phyloP scores from a whole-genome alignment of 2,888 invertebrate genomes.

The Chalcis sispes region DNA sequence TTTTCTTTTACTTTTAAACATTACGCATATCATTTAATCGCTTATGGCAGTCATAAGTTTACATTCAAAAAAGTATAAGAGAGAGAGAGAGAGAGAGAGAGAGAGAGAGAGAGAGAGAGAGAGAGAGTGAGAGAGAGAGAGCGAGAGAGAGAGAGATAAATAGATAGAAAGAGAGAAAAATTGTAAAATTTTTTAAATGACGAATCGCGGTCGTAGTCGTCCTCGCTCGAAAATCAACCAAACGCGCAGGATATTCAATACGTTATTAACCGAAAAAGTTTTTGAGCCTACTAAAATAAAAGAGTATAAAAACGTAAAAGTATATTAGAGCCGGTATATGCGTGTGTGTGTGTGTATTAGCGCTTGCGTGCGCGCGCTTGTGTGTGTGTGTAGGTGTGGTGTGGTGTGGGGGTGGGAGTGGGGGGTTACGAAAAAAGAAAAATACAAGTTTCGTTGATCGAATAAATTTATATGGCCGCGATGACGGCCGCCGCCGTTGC shows the following conservation, averaged over 20 bases:
- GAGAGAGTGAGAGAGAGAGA: constrained; percentile 18
- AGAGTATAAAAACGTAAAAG: constrained; percentile 24
- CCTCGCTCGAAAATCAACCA: too few species aligned
- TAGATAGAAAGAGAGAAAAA: background rate
- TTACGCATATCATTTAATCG: constrained; percentile 29
- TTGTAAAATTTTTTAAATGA: too few species aligned
- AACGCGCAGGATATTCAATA: too few species aligned
- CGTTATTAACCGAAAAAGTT: background rate
- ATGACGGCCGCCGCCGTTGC: constrained; percentile 67
- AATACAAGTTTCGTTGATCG: background rate
- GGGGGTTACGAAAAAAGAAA: too few species aligned
- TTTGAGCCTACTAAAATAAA: too few species aligned
- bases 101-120: constrained; percentile 16
- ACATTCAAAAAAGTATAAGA: constrained; percentile 47
- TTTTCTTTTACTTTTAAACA: constrained; percentile 27
- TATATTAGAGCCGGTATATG: background rate
- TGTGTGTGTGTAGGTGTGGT: constrained; percentile 16
- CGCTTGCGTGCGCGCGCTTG: too few species aligned
- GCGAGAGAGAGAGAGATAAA: constrained; percentile 11
- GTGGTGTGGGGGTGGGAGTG: constrained; percentile 1
- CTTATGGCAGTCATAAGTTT: constrained; percentile 54
- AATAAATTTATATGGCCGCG: constrained; percentile 68
- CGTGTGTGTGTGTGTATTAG: constrained; percentile 20
- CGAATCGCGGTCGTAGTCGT: too few species aligned
- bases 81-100: constrained; percentile 18